Conservation (phyloP, 92 coral and sea anemone genomes). For the Heteractis magnifica region DNA sequence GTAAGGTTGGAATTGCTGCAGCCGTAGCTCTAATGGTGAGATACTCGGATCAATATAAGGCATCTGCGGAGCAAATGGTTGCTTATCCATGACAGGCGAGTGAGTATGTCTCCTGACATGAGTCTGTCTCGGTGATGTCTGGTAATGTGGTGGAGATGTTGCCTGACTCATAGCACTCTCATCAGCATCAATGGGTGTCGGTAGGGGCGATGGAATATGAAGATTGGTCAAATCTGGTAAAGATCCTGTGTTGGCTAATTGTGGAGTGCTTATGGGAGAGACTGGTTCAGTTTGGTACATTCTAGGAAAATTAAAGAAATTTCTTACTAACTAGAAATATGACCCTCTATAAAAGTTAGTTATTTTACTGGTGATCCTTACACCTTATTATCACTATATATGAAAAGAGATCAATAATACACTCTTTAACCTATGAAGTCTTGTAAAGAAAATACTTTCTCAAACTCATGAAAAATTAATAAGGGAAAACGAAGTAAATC, state of each 20-base stretch:
- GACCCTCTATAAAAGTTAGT: too few species aligned
- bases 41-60: conserved; percentile 48
- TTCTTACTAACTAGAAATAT: too few species aligned
- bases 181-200: conserved; percentile 83
- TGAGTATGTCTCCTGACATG: conserved; percentile 55
- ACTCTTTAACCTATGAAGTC: too few species aligned
- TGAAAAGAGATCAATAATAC: too few species aligned
- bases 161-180: conserved; percentile 57
- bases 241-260: conserved; percentile 76
- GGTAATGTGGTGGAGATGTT: conserved; percentile 60
- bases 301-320: conserved; percentile 20
- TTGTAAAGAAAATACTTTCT: too few species aligned
- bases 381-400: too few species aligned
- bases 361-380: too few species aligned
- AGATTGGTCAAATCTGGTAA: conserved; percentile 93
- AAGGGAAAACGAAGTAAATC: too few species aligned
- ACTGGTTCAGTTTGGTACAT: conserved; percentile 58
- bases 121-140: conserved; percentile 56
- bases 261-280: conserved; percentile 59
- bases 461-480: too few species aligned
- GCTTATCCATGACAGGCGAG: conserved; percentile 49
- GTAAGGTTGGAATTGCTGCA: conserved; percentile 73
- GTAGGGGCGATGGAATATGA: conserved; percentile 93
- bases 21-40: conserved; percentile 61
- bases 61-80: conserved; percentile 42